phyloP scores from a whole-genome alignment of 2,797 vertebrate genomes.

The Eospalax fontanierii region DNA sequence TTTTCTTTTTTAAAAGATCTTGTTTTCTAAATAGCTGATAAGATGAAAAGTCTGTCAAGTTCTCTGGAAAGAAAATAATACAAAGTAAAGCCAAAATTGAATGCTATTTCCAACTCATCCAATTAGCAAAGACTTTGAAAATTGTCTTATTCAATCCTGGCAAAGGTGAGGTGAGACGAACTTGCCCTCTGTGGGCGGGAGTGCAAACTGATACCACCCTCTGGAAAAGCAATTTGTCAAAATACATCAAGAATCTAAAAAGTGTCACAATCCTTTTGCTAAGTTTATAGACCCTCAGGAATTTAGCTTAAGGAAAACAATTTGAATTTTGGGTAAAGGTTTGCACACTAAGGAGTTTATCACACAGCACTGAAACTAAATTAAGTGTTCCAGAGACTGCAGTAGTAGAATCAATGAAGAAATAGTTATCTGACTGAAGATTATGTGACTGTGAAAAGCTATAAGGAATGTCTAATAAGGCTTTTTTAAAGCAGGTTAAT shows the following conservation, averaged over 20 bases:
- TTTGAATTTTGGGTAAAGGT: slow-evolving; percentile 69
- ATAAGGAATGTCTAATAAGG: slow-evolving; percentile 5
- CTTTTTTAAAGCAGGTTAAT: slow-evolving; percentile 28
- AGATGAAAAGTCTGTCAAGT: slow-evolving; percentile 86
- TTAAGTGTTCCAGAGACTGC: slow-evolving; percentile 50
- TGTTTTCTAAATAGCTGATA: slow-evolving; percentile 64
- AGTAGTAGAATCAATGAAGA: slow-evolving; percentile 39
- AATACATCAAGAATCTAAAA: slow-evolving; percentile 73
- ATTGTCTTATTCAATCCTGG: slow-evolving; percentile 71
- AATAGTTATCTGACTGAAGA: slow-evolving; percentile 16
- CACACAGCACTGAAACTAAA: slow-evolving; percentile 40
- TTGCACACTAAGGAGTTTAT: slow-evolving; percentile 66
- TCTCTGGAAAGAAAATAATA: slow-evolving; percentile 78
- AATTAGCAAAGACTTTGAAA: slow-evolving; percentile 81
- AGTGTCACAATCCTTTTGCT: slow-evolving; percentile 72
- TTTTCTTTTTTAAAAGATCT: slow-evolving; percentile 40
- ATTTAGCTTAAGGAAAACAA: slow-evolving; percentile 64
- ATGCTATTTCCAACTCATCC: slow-evolving; percentile 68
- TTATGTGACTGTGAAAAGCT: slow-evolving; percentile 34
- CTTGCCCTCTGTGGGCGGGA: neutral
- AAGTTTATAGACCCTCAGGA: slow-evolving; percentile 65
- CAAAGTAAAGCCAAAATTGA: slow-evolving; percentile 74
- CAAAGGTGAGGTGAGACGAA: slow-evolving; percentile 49
- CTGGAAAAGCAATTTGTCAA: slow-evolving; percentile 79
- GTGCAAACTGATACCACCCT: slow-evolving; percentile 63